Evolutionary conservation across 2,797 vertebrate species (phyloP).

Genomic region (Melanotaenia nigrans): DNA sequence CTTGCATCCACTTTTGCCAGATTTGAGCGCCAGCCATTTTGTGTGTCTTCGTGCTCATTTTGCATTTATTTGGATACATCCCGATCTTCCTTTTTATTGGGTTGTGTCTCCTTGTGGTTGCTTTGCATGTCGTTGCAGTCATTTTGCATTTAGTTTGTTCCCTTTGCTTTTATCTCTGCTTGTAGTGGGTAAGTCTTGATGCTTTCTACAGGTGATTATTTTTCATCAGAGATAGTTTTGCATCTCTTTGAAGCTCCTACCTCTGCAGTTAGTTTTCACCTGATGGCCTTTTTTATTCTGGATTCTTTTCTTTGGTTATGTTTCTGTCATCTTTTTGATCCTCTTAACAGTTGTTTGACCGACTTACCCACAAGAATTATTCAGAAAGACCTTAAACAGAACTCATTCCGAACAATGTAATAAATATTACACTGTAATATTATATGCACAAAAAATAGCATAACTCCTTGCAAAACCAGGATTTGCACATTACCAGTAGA

Average conservation of each 20-base stretch:
- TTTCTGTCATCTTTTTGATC: not conserved
- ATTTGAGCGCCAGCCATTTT: not conserved
- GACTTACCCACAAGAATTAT: too few species aligned
- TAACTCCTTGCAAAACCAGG: too few species aligned
- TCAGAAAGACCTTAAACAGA: too few species aligned
- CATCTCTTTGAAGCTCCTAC: not conserved
- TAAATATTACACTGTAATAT: too few species aligned
- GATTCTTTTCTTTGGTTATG: not conserved
- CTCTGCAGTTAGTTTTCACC: too few species aligned
- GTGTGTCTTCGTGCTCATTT: not conserved
- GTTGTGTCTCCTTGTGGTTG: not conserved
- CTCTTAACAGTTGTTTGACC: not conserved
- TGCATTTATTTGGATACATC: conserved; percentile 1
- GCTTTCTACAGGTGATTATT: too few species aligned
- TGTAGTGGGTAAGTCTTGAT: too few species aligned
- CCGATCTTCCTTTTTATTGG: not conserved
- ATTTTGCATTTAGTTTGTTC: conserved; percentile 1
- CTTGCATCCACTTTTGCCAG: not conserved
- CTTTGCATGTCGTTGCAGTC: not conserved
- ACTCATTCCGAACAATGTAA: too few species aligned
- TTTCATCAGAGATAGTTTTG: not conserved
- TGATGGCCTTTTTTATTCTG: not conserved
- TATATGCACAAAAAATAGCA: too few species aligned
- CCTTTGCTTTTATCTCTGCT: not conserved
- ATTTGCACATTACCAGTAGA: not conserved